Evolutionary conservation across 2,797 vertebrate genomes (phyloP).

Genomic region (Chloroceryle amazona): DNA sequence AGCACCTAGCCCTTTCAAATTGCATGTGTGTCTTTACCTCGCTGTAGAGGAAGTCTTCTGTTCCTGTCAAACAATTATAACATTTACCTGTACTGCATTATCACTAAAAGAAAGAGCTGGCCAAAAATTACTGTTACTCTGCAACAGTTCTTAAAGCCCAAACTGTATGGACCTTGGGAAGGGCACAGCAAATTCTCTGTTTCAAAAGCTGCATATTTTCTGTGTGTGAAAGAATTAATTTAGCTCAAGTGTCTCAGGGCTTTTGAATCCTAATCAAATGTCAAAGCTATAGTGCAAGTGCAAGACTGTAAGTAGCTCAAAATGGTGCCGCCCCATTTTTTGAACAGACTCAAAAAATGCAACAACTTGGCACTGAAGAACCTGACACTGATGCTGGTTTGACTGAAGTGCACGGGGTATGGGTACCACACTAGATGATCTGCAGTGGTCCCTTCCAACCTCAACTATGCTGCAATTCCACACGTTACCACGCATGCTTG

Average conservation of each 20-base stretch:
- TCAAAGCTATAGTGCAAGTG: not conserved
- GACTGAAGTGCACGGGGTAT: not conserved
- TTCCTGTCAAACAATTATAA: not conserved
- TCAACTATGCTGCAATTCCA: not conserved
- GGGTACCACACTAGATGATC: not conserved
- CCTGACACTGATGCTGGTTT: not conserved
- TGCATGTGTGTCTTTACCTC: not conserved
- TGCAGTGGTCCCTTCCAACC: not conserved
- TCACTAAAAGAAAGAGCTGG: not conserved
- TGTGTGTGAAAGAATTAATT: not conserved
- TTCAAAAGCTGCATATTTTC: not conserved
- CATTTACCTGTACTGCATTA: not conserved
- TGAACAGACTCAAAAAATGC: not conserved
- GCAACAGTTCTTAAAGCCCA: not conserved
- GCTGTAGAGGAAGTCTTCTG: not conserved
- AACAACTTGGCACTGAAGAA: not conserved
- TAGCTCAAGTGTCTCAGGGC: not conserved
- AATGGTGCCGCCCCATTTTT: not conserved
- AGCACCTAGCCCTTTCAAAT: not conserved
- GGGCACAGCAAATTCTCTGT: not conserved
- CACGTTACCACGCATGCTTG: not conserved
- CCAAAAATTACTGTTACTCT: not conserved
- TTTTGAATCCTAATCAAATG: not conserved
- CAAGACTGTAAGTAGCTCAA: not conserved
- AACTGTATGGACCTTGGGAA: not conserved